Evolutionary conservation across 1,140 invertebrate genomes (phyloP).

Genomic region (Solenopsis invicta): DNA sequence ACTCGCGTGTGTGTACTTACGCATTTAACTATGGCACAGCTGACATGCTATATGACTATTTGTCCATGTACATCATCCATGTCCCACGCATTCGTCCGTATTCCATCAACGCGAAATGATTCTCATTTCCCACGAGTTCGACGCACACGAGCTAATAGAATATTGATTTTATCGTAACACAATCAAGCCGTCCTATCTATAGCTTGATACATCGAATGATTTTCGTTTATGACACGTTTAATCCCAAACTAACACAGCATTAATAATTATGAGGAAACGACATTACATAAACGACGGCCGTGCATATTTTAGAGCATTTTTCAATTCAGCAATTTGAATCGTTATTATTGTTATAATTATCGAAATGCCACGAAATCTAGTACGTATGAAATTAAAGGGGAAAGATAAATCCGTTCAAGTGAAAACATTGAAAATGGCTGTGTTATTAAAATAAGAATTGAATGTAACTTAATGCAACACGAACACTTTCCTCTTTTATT

Average conservation of each 20-base stretch:
- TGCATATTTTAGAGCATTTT: not conserved
- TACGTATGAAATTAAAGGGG: not conserved
- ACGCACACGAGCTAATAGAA: constrained; percentile 53
- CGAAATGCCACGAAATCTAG: not conserved
- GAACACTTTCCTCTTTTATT: not conserved
- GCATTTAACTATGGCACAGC: constrained; percentile 23
- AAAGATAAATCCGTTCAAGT: not conserved
- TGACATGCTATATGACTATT: constrained; percentile 39
- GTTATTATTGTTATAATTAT: not conserved
- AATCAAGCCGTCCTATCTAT: constrained; percentile 25
- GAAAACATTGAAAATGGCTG: not conserved
- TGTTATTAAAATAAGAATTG: not conserved
- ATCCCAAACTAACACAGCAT: constrained; percentile 16
- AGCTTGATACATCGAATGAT: constrained; percentile 17
- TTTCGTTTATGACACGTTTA: constrained; percentile 34
- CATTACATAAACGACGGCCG: not conserved
- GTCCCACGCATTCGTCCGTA: constrained; percentile 32
- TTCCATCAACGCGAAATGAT: constrained; percentile 39
- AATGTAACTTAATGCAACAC: constrained; percentile 11
- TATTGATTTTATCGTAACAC: constrained; percentile 59
- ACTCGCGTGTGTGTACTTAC: not conserved
- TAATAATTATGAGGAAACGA: constrained; percentile 11
- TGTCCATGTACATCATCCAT: constrained; percentile 31
- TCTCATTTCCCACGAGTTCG: constrained; percentile 30
- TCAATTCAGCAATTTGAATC: not conserved